Conservation (phyloP, 2,113 vertebrate species). For the Siniperca knerii region DNA sequence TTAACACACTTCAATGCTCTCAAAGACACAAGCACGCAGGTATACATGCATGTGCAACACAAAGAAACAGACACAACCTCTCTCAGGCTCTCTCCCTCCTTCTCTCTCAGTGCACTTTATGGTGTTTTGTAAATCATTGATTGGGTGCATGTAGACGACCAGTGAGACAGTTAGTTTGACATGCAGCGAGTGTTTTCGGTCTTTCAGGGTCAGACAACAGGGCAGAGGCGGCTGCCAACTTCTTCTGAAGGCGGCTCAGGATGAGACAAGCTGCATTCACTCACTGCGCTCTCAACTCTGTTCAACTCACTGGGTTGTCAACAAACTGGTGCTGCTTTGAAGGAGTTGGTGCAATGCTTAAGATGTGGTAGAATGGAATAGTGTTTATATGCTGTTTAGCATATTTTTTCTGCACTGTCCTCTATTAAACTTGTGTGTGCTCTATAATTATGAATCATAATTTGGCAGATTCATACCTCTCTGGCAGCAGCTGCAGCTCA, state of each 20-base stretch:
- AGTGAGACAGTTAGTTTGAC: slow-evolving; percentile 57
- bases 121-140: slow-evolving; percentile 75
- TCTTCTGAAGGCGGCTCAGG: background rate
- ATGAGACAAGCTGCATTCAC: background rate
- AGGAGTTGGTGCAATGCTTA: slow-evolving; percentile 25
- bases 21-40: slow-evolving; percentile 22
- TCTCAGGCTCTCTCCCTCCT: background rate
- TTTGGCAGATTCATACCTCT: slow-evolving; percentile 19
- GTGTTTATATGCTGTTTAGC: background rate
- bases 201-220: slow-evolving; percentile 27
- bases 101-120: slow-evolving; percentile 32
- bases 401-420: background rate
- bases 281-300: background rate
- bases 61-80: slow-evolving; percentile 22
- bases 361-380: background rate
- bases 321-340: slow-evolving; percentile 30
- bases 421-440: background rate
- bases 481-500: slow-evolving; percentile 37
- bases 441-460: slow-evolving; percentile 11
- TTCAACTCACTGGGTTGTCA: slow-evolving; percentile 10
- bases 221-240: slow-evolving; percentile 17
- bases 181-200: slow-evolving; percentile 19
- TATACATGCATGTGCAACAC: slow-evolving; percentile 28
- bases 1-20: slow-evolving; percentile 51
- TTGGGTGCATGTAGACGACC: slow-evolving; percentile 46